Base-by-base conservation (phyloP, 92 coral and sea anemone species). In the Zoanthus solanderi region DNA sequence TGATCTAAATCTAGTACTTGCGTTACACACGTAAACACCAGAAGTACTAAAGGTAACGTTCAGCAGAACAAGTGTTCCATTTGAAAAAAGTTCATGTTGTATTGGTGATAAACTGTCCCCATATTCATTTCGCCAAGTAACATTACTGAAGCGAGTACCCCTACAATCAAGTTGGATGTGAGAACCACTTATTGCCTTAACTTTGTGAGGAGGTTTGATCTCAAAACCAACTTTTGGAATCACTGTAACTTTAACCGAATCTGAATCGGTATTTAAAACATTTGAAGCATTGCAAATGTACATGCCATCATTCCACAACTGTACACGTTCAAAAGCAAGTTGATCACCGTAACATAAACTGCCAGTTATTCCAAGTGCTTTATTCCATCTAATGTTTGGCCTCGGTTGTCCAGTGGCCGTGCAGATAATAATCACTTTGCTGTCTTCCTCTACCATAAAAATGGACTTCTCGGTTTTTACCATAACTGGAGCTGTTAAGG, bases 231-330 rank as follows among this genome's bases (percentile, higher is more conserved):
- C 78, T 23, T 28, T 23, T 7, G 53, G 76, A 11, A 67, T 17
- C 17, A 89, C 92, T 45, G 29, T 76, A 7, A 89, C 7, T 17
- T 18, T 4, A 0, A 77, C 88, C 5, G 44, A 47, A 4, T 78
- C 31, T 7, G 78, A 46, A 42, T 89, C 92, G 28, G 56, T 15
- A 7, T 65, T 80, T 29, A 89, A 58, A 0, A 89, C 6, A 48
- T 89, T 89, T 52, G 48, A 50, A n/a, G 66, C 88, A 28, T 30
- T 45, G 47, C 92, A 89, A 10, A 65, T 75, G 79, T 89, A 89
- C 0, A 23, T 10, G 13, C 88, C 92, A 6, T 74, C 66, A 66
- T 84, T 89, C 5, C 37, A 53, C 18, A 69, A 47, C 28, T 31
- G 15, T 1, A 89, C 69, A 4, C 18, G 67, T 11, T 8, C 63